Percentiles rank a stretch among this genome's conserved stretches.
Evolutionary conservation across 1,140 invertebrate genomes (phyloP).

Genomic region (Charaxes varanes): DNA sequence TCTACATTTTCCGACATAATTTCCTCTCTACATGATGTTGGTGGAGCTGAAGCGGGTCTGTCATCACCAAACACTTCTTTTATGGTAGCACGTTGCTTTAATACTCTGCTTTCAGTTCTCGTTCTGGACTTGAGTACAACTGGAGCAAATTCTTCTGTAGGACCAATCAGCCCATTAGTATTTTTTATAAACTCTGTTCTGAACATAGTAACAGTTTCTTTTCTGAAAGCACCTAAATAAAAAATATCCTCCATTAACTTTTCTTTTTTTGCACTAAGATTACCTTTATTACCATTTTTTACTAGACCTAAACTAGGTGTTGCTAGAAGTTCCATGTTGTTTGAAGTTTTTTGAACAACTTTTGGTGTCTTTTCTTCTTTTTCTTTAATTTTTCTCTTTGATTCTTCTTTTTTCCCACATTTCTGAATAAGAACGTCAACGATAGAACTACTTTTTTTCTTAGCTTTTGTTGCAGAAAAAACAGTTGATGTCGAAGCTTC

Average conservation of each 20-base stretch:
- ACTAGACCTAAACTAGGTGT: constrained; percentile 74
- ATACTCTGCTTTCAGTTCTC: constrained; percentile 82
- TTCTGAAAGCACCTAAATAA: constrained; percentile 81
- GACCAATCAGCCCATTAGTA: constrained; percentile 72
- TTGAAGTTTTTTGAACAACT: constrained; percentile 73
- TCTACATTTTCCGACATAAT: constrained; percentile 41
- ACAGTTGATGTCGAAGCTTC: constrained; percentile 79
- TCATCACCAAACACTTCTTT: constrained; percentile 84
- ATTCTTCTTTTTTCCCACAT: constrained; percentile 75
- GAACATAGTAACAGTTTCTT: constrained; percentile 81
- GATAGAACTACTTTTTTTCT: constrained; percentile 76
- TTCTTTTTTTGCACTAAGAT: constrained; percentile 69
- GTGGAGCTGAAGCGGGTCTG: constrained; percentile 70
- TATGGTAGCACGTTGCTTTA: constrained; percentile 85
- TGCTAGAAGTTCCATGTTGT: constrained; percentile 76
- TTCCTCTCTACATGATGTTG: constrained; percentile 65
- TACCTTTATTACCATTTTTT: constrained; percentile 69
- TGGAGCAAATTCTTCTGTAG: constrained; percentile 79
- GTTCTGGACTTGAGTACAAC: constrained; percentile 84
- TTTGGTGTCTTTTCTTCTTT: constrained; percentile 69
- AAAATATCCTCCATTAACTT: constrained; percentile 72
- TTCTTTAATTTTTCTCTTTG: constrained; percentile 74
- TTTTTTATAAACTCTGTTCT: constrained; percentile 81
- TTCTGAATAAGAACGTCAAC: constrained; percentile 79
- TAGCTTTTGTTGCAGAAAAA: constrained; percentile 71